Evolutionary conservation across 2,797 vertebrate species (phyloP).

Genomic region (Halcyon leucocephala): DNA sequence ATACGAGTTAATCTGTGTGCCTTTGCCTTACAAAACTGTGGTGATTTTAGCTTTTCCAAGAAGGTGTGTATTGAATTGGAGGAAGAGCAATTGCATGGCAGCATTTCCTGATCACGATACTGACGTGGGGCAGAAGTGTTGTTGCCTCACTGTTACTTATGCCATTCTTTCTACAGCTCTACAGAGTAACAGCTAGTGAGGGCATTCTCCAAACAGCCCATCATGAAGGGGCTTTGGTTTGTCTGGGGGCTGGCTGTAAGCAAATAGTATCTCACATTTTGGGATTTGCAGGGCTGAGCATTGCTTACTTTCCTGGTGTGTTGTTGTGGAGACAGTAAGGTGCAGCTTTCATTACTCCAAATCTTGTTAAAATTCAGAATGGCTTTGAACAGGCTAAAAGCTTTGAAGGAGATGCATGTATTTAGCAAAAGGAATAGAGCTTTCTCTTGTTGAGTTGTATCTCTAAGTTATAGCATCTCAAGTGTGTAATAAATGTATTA

Average conservation of each 20-base stretch:
- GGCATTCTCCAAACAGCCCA: not conserved
- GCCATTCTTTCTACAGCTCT: not conserved
- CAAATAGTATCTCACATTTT: not conserved
- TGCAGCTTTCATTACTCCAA: not conserved
- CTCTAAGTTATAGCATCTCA: not conserved
- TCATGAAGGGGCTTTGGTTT: not conserved
- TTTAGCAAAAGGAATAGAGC: not conserved
- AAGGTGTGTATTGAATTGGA: not conserved
- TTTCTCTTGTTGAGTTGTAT: not conserved
- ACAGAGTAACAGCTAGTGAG: not conserved
- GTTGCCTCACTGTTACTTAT: not conserved
- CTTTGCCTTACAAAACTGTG: not conserved
- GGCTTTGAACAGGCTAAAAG: not conserved
- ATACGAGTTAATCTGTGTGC: not conserved
- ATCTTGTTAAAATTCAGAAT: not conserved
- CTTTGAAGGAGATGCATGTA: rapidly evolving
- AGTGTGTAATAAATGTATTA: not conserved
- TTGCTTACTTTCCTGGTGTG: not conserved
- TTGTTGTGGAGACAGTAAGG: not conserved
- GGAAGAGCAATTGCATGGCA: not conserved
- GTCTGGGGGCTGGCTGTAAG: not conserved
- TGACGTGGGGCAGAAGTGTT: not conserved
- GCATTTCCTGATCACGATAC: not conserved
- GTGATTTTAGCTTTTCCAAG: not conserved
- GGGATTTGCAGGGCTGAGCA: not conserved